Evolutionary conservation across 2,113 vertebrate genomes (phyloP).

Genomic region (Oncorhynchus mykiss): DNA sequence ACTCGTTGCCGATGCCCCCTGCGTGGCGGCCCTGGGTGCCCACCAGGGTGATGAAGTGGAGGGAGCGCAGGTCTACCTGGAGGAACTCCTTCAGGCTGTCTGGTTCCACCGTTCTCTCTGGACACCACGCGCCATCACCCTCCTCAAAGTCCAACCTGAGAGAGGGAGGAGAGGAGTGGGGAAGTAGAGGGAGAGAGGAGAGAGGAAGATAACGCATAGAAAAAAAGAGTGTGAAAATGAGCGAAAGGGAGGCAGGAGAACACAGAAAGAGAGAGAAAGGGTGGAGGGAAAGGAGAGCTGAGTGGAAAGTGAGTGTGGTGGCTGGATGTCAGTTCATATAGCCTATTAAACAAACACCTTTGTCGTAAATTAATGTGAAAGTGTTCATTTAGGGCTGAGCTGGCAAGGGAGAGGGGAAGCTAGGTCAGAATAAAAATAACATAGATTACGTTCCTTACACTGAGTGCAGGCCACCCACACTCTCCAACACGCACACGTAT

Average conservation of each 20-base stretch:
- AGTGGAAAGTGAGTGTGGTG: constrained; percentile 40
- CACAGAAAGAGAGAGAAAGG: no score
- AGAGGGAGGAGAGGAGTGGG: background rate
- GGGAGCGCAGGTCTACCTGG: constrained; percentile 87
- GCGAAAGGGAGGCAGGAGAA: background rate
- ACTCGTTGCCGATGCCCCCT: constrained; percentile 92
- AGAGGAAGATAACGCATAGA: constrained; percentile 7
- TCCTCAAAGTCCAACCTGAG: constrained; percentile 89
- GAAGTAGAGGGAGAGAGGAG: constrained; percentile 2
- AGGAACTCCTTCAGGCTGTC: constrained; percentile 93
- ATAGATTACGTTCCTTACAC: constrained; percentile 46
- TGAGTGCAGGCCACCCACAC: constrained; percentile 60
- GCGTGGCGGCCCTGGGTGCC: constrained; percentile 94
- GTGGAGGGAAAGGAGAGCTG: constrained; percentile 35
- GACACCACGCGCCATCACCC: constrained; percentile 96
- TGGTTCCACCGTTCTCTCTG: constrained; percentile 84
- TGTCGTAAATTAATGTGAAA: constrained; percentile 55
- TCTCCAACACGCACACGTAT: background rate
- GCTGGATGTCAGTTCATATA: constrained; percentile 30
- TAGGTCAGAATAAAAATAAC: constrained; percentile 35
- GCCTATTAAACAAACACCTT: constrained; percentile 48
- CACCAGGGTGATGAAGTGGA: constrained; percentile 96
- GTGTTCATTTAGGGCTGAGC: constrained; percentile 51
- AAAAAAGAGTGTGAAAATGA: background rate
- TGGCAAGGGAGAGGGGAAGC: constrained; percentile 12